phyloP scores from a whole-genome alignment of 2,113 vertebrate genomes.

The Bos javanicus region DNA sequence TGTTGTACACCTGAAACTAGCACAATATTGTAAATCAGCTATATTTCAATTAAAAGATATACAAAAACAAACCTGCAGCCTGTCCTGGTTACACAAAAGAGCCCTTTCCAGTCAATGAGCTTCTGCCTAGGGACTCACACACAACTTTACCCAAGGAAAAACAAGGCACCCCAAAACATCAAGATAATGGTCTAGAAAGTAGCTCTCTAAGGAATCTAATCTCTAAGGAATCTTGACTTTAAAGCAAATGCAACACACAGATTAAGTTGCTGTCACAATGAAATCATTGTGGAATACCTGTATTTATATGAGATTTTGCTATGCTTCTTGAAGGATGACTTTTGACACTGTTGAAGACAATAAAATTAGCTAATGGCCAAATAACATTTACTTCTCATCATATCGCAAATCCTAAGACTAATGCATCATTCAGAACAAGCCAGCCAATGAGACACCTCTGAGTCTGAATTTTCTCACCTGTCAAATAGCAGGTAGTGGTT shows the following conservation, averaged over 20 bases:
- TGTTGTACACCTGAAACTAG: background rate
- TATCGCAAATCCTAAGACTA: background rate
- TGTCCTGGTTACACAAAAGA: background rate
- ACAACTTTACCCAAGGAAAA: background rate
- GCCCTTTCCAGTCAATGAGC: background rate
- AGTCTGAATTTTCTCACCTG: background rate
- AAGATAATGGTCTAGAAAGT: background rate
- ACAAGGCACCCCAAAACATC: fast-evolving
- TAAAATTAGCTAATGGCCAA: background rate
- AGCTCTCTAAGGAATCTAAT: background rate
- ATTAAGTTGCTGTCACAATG: background rate
- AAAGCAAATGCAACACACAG: background rate
- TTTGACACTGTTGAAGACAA: background rate
- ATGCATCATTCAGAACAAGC: background rate
- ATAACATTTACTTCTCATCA: background rate
- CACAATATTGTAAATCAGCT: background rate
- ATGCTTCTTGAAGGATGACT: background rate
- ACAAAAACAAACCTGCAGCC: background rate
- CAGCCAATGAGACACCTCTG: fast-evolving
- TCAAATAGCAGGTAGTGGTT: background rate
- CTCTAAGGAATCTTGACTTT: background rate
- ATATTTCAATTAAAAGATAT: background rate
- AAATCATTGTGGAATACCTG: background rate
- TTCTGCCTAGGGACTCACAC: background rate
- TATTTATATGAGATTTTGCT: background rate